Conservation (phyloP, 2,888 invertebrate genomes). For the Epinotia brunnichana region DNA sequence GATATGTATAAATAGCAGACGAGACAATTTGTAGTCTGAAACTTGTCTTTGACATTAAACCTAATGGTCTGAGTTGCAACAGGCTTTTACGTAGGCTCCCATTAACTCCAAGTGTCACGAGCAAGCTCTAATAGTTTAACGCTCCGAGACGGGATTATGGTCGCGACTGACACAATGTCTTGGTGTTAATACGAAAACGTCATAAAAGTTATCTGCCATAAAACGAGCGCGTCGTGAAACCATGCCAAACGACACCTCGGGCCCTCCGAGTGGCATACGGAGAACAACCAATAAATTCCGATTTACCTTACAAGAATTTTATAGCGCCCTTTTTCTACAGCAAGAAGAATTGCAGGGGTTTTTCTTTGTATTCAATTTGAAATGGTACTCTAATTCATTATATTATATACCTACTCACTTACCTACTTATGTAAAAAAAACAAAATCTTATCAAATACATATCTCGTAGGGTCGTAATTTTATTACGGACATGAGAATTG, state of each 20-base stretch:
- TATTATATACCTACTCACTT: not conserved
- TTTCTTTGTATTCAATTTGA: conserved; percentile 14
- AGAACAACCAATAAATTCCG: conserved; percentile 36
- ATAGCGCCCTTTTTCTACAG: conserved; percentile 12
- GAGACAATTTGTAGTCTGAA: not conserved
- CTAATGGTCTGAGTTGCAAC: not conserved
- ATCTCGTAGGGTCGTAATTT: too few species aligned
- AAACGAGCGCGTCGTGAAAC: conserved; percentile 61
- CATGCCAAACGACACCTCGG: conserved; percentile 53
- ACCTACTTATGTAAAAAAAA: too few species aligned
- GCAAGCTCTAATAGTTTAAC: conserved; percentile 11
- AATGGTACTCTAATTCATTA: not conserved
- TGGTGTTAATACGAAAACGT: conserved; percentile 49
- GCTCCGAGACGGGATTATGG: conserved; percentile 4
- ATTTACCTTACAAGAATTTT: conserved; percentile 33
- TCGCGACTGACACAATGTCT: conserved; percentile 20
- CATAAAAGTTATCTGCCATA: conserved; percentile 64
- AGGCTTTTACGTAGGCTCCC: not conserved
- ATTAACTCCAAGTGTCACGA: not conserved
- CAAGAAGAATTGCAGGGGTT: not conserved
- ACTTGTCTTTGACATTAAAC: conserved; percentile 7
- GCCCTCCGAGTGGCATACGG: conserved; percentile 51
- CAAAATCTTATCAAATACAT: too few species aligned
- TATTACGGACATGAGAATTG: too few species aligned
- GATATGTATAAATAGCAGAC: not conserved